Base-by-base conservation (phyloP, 2,797 vertebrate genomes). In the Stomatorhinus walkeri region DNA sequence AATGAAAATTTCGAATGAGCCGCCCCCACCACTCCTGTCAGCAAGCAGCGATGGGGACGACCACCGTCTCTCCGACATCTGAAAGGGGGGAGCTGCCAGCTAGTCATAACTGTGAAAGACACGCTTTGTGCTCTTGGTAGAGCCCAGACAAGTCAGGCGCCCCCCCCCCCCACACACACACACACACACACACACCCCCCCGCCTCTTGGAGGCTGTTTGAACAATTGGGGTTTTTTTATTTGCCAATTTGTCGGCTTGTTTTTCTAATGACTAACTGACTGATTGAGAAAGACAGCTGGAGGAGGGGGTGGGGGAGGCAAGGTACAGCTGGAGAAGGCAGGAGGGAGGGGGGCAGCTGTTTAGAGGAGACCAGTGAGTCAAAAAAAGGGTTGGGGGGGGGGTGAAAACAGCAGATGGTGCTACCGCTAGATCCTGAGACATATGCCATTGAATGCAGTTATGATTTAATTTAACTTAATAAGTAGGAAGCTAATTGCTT, bases 151-250 rank as follows among this genome's bases (percentile, higher is more conserved):
- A 49, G 89, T 94, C 94, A 87, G 14, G 88, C 89, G 87, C 91
- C 88, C 92, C 92, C 89, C 83, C 88, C 87, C 46, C 49, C 51
- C 28, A 32, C 28, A 46, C 43, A 43, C 43, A 46, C 43, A 0
- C 16, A 0, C 52, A n/a, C 54, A n/a, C 43, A 46, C 43, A 0
- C 16, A 0, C 52, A n/a, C 54, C 6, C 88, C 87, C 22, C 88
- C 46, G 83, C 6, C 90, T 93, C 92, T 93, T 91, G 91, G 92
- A 90, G 88, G 92, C 92, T 93, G 94, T 93, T 91, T 94, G 92
- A 95, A 94, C 91, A 95, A 92, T 93, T 93, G 92, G 91, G 91
- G 93, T 93, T 94, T 56, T 56, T 95, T 95, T 95, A 94, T 94
- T 94, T 43, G 0, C 89, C 93, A 90, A 91, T 95, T 95, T 94